Evolutionary conservation across 2,888 invertebrate species (phyloP).

Genomic region (Agapetus fuscipes): DNA sequence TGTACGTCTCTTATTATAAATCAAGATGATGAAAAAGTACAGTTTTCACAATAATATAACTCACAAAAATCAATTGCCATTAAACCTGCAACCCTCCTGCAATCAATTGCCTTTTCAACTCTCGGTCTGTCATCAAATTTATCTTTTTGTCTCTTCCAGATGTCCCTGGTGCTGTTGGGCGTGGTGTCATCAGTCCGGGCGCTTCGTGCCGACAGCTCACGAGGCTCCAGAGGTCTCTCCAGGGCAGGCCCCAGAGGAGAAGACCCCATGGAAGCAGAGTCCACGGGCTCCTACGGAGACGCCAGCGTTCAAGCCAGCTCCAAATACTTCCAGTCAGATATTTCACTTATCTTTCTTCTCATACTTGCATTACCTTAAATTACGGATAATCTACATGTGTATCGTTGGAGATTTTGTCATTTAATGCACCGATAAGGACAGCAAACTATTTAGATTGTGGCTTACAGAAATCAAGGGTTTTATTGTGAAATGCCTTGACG

Average conservation of each 20-base stretch:
- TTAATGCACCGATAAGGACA: too few relatives aligned
- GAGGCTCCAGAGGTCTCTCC: not conserved
- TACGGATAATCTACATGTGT: not conserved
- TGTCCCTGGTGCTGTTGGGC: conserved; percentile 25
- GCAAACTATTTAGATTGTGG: too few relatives aligned
- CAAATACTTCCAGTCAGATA: conserved; percentile 46
- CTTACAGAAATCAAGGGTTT: too few relatives aligned
- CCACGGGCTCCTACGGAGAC: conserved; percentile 14
- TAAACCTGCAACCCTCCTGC: too few relatives aligned
- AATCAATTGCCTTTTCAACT: too few relatives aligned
- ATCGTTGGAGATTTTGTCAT: too few relatives aligned
- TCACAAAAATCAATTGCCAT: too few relatives aligned
- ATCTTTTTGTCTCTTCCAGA: conserved; percentile 5
- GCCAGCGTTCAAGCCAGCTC: conserved; percentile 35
- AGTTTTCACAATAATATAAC: too few relatives aligned
- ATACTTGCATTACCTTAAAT: not conserved
- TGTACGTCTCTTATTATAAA: too few relatives aligned
- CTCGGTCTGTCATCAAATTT: too few relatives aligned
- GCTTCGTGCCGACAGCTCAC: not conserved
- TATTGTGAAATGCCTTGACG: too few relatives aligned
- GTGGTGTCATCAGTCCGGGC: conserved; percentile 22
- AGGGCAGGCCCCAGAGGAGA: not conserved
- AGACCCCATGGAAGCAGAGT: conserved; percentile 18
- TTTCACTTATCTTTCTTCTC: conserved; percentile 1
- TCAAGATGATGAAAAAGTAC: too few relatives aligned